These are phyloP conservation scores for Argyrosomus japonicus DNA, from an alignment of 2,113 vertebrate genomes.

Conservation along the genomic window DNA sequence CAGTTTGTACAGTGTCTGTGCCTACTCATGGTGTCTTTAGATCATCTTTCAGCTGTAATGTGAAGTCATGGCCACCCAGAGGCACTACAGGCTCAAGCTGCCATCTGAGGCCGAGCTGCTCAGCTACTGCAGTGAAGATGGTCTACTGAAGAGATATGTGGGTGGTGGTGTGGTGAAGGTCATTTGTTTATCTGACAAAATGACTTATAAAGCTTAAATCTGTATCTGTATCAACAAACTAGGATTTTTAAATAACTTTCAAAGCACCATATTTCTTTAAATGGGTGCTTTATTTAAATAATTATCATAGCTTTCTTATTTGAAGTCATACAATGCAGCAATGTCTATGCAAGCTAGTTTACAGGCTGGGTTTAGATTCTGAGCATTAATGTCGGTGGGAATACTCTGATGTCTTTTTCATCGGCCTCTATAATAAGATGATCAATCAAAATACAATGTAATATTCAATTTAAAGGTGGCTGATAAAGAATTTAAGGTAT, in stretches of 20 bases:
- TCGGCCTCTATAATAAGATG: not conserved
- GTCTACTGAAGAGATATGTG: not conserved
- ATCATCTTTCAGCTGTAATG: constrained; percentile 35
- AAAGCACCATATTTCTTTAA: not conserved
- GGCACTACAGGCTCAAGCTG: constrained; percentile 32
- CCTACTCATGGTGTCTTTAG: too few relatives aligned
- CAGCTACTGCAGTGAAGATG: not conserved
- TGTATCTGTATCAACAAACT: not conserved
- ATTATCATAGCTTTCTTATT: not conserved
- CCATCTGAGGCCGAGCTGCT: not conserved
- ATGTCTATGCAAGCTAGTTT: not conserved
- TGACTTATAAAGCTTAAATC: not conserved
- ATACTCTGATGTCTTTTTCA: not conserved
- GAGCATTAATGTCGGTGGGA: too few relatives aligned
- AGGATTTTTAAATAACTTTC: not conserved
- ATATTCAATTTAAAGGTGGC: not conserved
- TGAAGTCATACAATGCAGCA: not conserved
- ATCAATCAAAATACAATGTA: not conserved
- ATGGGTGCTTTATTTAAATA: not conserved
- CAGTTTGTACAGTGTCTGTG: not conserved
- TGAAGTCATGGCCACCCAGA: constrained; percentile 7
- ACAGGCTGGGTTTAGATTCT: not conserved
- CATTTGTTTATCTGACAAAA: not conserved
- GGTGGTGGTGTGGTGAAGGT: not conserved
- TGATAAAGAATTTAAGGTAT: too few relatives aligned